Conservation (phyloP, 2,888 invertebrate genomes). For the Cynaeus angustus region DNA sequence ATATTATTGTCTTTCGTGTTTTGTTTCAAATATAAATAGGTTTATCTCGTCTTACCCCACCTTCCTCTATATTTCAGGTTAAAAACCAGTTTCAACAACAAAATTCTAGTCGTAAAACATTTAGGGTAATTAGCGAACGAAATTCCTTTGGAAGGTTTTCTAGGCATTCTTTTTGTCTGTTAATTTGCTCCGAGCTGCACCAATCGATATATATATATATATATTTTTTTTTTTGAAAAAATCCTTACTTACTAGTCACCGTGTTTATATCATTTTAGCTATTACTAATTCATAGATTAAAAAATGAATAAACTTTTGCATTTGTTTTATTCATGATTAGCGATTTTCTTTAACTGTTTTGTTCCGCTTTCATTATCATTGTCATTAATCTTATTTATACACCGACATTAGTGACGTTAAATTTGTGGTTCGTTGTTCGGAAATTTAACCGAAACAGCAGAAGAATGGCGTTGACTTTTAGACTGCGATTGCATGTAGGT, state of each 20-base stretch:
- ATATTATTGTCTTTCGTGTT: too few relatives aligned
- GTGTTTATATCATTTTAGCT: slow-evolving; percentile 25
- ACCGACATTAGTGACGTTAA: slow-evolving; percentile 61
- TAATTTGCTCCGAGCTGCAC: slow-evolving; percentile 29
- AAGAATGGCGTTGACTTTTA: slow-evolving; percentile 77
- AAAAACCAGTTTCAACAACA: slow-evolving; percentile 15
- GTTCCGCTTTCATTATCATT: slow-evolving; percentile 31
- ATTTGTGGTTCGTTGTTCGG: slow-evolving; percentile 69
- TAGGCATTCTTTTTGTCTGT: slow-evolving; percentile 51
- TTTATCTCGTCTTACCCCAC: too few relatives aligned
- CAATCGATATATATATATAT: slow-evolving; percentile 10
- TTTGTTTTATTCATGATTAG: slow-evolving; percentile 10
- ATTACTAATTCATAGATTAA: slow-evolving; percentile 8
- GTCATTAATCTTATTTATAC: slow-evolving; percentile 63
- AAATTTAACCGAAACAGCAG: slow-evolving; percentile 76
- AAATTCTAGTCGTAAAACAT: slow-evolving; percentile 10
- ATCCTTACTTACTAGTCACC: slow-evolving; percentile 3
- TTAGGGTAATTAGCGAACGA: slow-evolving; percentile 42
- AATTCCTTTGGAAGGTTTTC: slow-evolving; percentile 48
- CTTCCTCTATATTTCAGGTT: too few relatives aligned
- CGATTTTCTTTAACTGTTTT: slow-evolving; percentile 16
- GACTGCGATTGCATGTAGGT: slow-evolving; percentile 76
- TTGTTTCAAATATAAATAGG: too few relatives aligned
- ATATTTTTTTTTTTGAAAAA: not conserved
- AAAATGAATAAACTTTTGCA: slow-evolving; percentile 2